Conservation (phyloP, 2,888 invertebrate genomes). For the Kryphioiulus occultus region DNA sequence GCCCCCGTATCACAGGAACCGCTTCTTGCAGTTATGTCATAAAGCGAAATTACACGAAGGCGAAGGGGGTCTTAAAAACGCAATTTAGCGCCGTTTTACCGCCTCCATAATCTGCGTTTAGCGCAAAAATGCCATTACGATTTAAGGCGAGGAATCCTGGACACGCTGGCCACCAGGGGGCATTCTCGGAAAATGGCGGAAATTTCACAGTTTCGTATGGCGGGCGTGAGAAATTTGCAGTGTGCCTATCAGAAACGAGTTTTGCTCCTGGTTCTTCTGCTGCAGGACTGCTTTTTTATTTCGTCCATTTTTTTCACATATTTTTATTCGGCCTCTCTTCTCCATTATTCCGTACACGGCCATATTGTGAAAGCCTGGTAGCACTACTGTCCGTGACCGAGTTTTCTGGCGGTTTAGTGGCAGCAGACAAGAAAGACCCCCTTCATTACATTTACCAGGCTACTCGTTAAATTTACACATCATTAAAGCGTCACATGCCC, state of each 20-base stretch:
- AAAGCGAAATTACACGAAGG: background rate
- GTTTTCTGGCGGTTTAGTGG: background rate
- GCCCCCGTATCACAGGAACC: background rate
- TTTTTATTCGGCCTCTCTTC: background rate
- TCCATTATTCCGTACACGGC: constrained; percentile 40
- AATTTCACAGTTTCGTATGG: background rate
- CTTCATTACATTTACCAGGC: constrained; percentile 36
- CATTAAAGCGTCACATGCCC: constrained; percentile 37
- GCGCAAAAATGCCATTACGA: background rate
- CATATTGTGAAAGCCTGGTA: constrained; percentile 44
- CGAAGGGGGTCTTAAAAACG: background rate
- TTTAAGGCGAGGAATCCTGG: background rate
- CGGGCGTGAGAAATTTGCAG: background rate
- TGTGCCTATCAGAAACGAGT: background rate
- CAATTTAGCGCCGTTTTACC: background rate
- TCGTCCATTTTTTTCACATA: background rate
- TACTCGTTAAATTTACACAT: constrained; percentile 41
- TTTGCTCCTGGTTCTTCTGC: background rate
- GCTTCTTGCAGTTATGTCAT: constrained; percentile 3
- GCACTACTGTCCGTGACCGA: constrained; percentile 47
- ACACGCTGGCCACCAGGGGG: background rate
- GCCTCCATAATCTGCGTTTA: background rate
- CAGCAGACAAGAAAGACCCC: background rate
- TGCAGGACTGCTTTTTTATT: background rate
- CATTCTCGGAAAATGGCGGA: constrained; percentile 20